A percentile compares a stretch with the other conserved stretches of the same genome.
phyloP scores from a whole-genome alignment of 2,888 invertebrate species.

The Torymus aiolomorphi region DNA sequence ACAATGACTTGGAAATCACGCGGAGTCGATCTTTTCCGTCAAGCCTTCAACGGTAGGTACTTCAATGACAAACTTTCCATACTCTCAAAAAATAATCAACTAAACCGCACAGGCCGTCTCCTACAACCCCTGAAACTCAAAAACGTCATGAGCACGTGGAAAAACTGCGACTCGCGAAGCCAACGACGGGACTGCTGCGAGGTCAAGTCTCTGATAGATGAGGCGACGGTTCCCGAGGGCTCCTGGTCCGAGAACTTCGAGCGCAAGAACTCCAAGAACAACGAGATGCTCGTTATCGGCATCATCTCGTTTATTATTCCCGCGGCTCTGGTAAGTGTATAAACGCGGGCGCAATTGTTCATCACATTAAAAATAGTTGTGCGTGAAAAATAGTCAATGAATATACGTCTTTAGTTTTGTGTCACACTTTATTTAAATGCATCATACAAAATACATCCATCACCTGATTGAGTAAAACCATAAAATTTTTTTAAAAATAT shows the following conservation, averaged over 20 bases:
- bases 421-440: too few species aligned
- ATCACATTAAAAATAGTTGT: too few species aligned
- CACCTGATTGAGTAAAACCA: too few species aligned
- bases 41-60: conserved; percentile 28
- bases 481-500: too few species aligned
- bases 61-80: neutral
- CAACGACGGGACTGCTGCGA: conserved; percentile 7
- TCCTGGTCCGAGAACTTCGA: conserved; percentile 52
- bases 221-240: conserved; percentile 47
- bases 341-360: too few species aligned
- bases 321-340: neutral
- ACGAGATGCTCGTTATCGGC: neutral
- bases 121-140: conserved; percentile 17
- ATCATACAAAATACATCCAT: too few species aligned
- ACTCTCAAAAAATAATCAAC: too few species aligned
- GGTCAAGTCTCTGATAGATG: conserved; percentile 51
- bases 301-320: neutral
- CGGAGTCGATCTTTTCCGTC: conserved; percentile 17
- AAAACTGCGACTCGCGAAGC: conserved; percentile 19
- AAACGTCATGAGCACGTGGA: conserved; percentile 20
- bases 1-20: conserved; percentile 23
- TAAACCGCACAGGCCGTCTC: neutral
- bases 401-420: too few species aligned
- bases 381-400: too few species aligned
- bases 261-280: conserved; percentile 14